phyloP scores from a whole-genome alignment of 2,888 invertebrate genomes.

The Philereme transversata region DNA sequence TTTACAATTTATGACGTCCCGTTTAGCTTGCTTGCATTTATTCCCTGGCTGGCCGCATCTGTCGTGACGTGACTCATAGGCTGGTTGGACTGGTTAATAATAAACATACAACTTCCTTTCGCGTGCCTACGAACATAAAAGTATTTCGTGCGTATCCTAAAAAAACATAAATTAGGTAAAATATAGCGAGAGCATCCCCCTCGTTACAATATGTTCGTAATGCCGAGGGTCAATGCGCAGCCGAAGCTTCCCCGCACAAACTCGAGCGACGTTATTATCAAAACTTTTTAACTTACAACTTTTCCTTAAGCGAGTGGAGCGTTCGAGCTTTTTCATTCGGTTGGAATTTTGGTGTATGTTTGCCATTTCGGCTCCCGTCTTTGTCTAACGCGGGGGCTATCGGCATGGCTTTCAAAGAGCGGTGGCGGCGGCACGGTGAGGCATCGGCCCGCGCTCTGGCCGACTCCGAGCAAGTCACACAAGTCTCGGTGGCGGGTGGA shows the following conservation, averaged over 20 bases:
- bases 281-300: constrained; percentile 82
- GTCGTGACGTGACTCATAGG: constrained; percentile 63
- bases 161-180: constrained; percentile 82
- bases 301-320: constrained; percentile 68
- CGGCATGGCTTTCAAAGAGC: constrained; percentile 10
- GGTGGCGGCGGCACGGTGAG: constrained; percentile 33
- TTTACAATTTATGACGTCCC: constrained; percentile 50
- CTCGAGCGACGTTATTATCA: constrained; percentile 74
- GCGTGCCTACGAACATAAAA: constrained; percentile 80
- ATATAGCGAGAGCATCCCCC: constrained; percentile 80
- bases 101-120: constrained; percentile 78
- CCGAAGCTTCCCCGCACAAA: constrained; percentile 67
- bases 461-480: constrained; percentile 42
- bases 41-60: constrained; percentile 51
- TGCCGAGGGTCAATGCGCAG: constrained; percentile 76
- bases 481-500: constrained; percentile 6
- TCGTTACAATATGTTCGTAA: constrained; percentile 80
- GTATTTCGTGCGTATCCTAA: constrained; percentile 79
- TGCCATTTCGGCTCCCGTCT: constrained; percentile 54
- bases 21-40: constrained; percentile 59
- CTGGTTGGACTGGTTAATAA: constrained; percentile 63
- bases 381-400: constrained; percentile 54
- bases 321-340: constrained; percentile 66
- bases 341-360: constrained; percentile 56
- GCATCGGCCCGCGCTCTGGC: constrained; percentile 6